Base-by-base conservation (phyloP, 2,113 vertebrate species). In the Eurystomus gularis region DNA sequence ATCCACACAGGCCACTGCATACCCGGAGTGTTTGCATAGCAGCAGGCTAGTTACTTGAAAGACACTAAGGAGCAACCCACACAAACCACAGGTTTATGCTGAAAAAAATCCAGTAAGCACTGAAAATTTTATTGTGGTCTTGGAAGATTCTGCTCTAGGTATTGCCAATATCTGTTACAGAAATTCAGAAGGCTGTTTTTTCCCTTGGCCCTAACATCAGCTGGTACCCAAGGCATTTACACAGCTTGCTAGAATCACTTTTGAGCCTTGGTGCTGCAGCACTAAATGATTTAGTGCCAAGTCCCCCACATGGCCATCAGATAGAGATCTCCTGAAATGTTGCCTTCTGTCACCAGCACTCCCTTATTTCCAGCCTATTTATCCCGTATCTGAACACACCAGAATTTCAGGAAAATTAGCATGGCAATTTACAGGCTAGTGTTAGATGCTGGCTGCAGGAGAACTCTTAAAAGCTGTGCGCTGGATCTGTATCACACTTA, bases 61-160 rank as follows among this genome's bases (percentile, higher is more conserved):
- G 92, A 87, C 61, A 84, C 84, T 73, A 39, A 83, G 83, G 49
- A 92, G 70, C 69, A 84, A 73, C 75, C 92, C 93, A 86, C 76
- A 44, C 31, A 79, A 93, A 93, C 90, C 95, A 69, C 79, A 93
- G 90, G 46, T 91, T 92, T 85, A 80, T 84, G 33, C 68, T 64
- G 69, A 97, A 93, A 94, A 95, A 90, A 68, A 55, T 54, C 66
- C 42, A 42, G 44, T 81, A 78, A 86, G 82, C 62, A 46, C 58
- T 90, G 94, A 92, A 86, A 91, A 92, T 83, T 39, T 79, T 82
- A 54, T 90, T 85, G 86, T 82, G 85, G 87, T 71, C 90, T 95
- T 89, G 81, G 90, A 97, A 91, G 87, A 57, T 73, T 81, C 57
- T 49, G 46, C 86, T 82, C 52, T 90, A 64, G 80, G 90, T 91